phyloP scores from a whole-genome alignment of 2,888 invertebrate genomes.

The Dichetophora obliterata region DNA sequence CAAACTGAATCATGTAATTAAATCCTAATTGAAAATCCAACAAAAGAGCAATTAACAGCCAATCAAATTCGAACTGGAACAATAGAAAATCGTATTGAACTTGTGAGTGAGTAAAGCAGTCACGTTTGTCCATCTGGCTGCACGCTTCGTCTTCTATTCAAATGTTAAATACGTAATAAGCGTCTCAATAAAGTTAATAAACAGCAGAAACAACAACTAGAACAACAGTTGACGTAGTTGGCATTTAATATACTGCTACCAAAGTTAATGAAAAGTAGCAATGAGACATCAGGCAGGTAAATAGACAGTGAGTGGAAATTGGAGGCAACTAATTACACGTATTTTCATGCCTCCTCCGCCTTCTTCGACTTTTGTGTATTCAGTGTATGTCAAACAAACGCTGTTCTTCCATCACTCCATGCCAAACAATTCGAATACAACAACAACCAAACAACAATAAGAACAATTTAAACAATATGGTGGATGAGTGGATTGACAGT shows the following conservation, averaged over 20 bases:
- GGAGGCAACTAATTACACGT: constrained; percentile 11
- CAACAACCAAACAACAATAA: not conserved
- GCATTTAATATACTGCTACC: not conserved
- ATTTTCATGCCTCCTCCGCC: not conserved
- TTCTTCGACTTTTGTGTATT: not conserved
- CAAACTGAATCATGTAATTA: constrained; percentile 1
- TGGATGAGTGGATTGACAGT: constrained; percentile 22
- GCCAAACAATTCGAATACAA: not conserved
- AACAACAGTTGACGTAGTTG: constrained; percentile 3
- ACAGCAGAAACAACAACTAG: not conserved
- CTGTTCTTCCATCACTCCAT: not conserved
- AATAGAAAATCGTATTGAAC: not conserved
- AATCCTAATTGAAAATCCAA: constrained; percentile 26
- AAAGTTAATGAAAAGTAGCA: not conserved
- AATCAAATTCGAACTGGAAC: constrained; percentile 2
- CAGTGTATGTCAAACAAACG: not conserved
- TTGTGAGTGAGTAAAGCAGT: not conserved
- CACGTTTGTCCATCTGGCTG: not conserved
- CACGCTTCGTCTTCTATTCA: not conserved
- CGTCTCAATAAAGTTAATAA: constrained; percentile 26
- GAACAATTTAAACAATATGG: constrained; percentile 21
- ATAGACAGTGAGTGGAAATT: not conserved
- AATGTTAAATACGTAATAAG: constrained; percentile 31
- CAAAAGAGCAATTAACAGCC: constrained; percentile 24
- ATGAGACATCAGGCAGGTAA: not conserved